Percentiles rank a stretch among this genome's conserved stretches.
These are phyloP conservation scores for Melanostoma mellinum DNA, from an alignment of 2,888 invertebrate genomes.

Conservation along the genomic window DNA sequence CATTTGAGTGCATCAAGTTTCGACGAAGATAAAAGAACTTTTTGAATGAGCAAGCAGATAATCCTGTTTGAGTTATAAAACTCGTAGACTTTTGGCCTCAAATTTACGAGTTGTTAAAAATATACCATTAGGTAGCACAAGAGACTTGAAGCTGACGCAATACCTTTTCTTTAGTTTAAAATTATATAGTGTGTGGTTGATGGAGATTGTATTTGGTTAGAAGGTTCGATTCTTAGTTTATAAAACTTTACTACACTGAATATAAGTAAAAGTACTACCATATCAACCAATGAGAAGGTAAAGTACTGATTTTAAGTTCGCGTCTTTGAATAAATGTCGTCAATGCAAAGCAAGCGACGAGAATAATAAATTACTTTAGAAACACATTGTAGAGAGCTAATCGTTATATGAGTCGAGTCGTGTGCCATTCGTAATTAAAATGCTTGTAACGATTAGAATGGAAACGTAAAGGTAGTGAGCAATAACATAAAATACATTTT, in stretches of 20 bases:
- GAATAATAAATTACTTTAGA: neutral
- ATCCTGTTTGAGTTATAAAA: neutral
- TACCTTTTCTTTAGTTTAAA: neutral
- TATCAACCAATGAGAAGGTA: neutral
- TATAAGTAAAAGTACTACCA: too few species aligned
- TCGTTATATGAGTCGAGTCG: slow-evolving; percentile 34
- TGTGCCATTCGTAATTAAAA: slow-evolving; percentile 46
- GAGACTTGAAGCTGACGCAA: slow-evolving; percentile 15
- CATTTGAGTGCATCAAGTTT: slow-evolving; percentile 19
- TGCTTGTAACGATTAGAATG: slow-evolving; percentile 25
- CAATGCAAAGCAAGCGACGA: neutral
- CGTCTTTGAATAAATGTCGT: neutral
- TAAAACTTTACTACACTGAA: too few species aligned
- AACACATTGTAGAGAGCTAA: neutral
- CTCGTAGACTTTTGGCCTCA: neutral
- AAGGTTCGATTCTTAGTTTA: too few species aligned
- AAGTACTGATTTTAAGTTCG: neutral
- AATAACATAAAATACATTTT: neutral
- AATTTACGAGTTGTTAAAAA: neutral
- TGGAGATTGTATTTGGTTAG: too few species aligned
- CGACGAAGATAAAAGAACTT: neutral
- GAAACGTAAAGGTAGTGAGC: neutral
- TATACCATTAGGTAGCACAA: neutral
- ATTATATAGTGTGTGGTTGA: too few species aligned
- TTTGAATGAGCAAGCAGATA: slow-evolving; percentile 14